Evolutionary conservation across 1,140 invertebrate genomes (phyloP), one percentile per base, ranked within the genome.

Genomic region (Leptopilina boulardi): DNA sequence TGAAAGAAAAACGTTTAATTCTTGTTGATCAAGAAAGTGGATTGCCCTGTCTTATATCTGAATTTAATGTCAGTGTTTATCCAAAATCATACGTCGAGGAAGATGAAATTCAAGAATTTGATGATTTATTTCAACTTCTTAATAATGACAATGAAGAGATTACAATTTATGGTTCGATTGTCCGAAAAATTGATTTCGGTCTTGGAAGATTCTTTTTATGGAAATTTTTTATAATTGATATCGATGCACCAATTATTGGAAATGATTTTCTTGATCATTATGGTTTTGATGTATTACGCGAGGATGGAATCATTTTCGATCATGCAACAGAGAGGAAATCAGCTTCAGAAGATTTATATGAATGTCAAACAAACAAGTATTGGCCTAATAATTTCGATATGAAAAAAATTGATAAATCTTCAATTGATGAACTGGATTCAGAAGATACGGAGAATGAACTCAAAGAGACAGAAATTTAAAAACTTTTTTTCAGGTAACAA

Each of bases 151-250:
- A 23, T 26, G 13, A 3, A 3, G 21, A n/a, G 4, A 23, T 66
- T 66, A 2, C 59, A 66, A 30, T 66, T 66, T 23, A 66, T 66
- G 59, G 59, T 1, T 66, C 26, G 59, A 66, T 23, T 66, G 15
- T 15, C 8, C 8, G 21, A 30, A 66, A 34, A 30, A 30, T 66
- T 6, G 59, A 66, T 15, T 30, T 66, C n/a, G 59, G 26, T 5
- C 26, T 66, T n/a, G 59, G 59, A 66, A 66, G 59, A 66, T 66
- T n/a, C 13, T 66, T 66, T 8, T 30, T 66, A 13, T 66, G 59
- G 59, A 66, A 30, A 34, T 66, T 66, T 26, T 1, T 30, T 11
- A 23, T 66, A 1, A 66, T 30, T n/a, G 26, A 66, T 13, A 66
- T 30, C 21, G 11, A 30, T 8, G 15, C 23, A 11, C 59, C 59